Evolutionary conservation across 92 coral and sea anemone species (phyloP), one percentile per base, ranked within the genome.

Genomic region (Phymanthus crucifer): DNA sequence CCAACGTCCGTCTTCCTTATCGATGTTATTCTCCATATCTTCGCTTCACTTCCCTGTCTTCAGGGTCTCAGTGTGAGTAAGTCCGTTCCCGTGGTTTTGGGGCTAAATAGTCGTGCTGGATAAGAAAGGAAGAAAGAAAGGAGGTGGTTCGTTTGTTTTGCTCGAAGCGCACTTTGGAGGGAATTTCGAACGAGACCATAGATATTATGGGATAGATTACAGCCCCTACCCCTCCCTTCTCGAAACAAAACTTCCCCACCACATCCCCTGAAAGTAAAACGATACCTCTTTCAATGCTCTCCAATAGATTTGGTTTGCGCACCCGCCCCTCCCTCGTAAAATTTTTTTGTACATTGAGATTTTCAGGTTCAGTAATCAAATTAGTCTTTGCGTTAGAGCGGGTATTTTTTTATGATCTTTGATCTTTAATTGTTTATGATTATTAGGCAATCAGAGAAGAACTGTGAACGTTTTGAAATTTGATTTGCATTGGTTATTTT

Each of bases 1-100:
- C 90, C 90, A 86, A 37, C 78, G 90, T 6, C 93, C 93, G 35
- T 89, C 93, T 74, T 78, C 88, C 50, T 76, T 74, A 75, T 89
- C 93, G 1, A 74, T 50, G 14, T 78, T 86, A 48, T 89, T 80
- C 70, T 90, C 90, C 93, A 89, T 89, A 37, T 48, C 67, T 70
- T 40, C 45, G 10, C 32, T 79, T 34, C n/a, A 37, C 56, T 61
- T 77, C 68, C 81, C 72, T 77, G 81, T 23, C 27, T 19, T 6
- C 68, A 37, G 68, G 81, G 36, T 18, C 61, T 77, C 68, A 16
- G 29, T 77, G 26, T 61, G 69, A 65, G 72, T 24, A 75, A 34
- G 48, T 31, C 79, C 70, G 69, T 75, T 70, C 70, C 79, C 79
- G 79, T 75, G 65, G 32, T 69, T 69, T 69, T 12, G 18, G 24